Conservation (phyloP, 2,888 invertebrate species). For the Polydrusus pterygomalis region DNA sequence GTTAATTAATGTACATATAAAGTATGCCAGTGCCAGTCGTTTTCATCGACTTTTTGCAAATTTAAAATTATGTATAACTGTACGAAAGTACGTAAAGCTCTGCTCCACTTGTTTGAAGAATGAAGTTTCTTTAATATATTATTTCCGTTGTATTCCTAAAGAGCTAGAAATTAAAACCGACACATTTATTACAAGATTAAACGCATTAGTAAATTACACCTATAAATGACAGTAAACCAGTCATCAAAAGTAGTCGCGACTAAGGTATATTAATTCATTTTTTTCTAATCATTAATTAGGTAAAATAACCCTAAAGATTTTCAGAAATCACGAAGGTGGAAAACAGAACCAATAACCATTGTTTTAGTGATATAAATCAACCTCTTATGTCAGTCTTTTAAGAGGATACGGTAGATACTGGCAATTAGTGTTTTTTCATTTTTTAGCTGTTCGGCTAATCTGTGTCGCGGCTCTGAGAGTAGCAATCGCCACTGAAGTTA, state of each 20-base stretch:
- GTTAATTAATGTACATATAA: slow-evolving; percentile 34
- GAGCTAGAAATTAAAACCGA: slow-evolving; percentile 21
- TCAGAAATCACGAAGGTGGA: too few species aligned
- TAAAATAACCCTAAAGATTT: too few species aligned
- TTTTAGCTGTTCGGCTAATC: too few species aligned
- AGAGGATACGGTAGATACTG: too few species aligned
- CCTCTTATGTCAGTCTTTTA: too few species aligned
- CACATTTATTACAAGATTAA: slow-evolving; percentile 18
- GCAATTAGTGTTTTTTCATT: too few species aligned
- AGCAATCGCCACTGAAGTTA: too few species aligned
- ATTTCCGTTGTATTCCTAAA: slow-evolving; percentile 44
- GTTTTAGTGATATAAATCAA: too few species aligned
- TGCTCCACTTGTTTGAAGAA: slow-evolving; percentile 49
- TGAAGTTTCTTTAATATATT: slow-evolving; percentile 43
- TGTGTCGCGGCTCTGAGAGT: too few species aligned
- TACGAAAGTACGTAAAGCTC: slow-evolving; percentile 42
- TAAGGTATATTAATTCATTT: neutral
- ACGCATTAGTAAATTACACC: slow-evolving; percentile 19
- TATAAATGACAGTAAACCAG: neutral
- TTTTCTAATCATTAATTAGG: slow-evolving; percentile 3
- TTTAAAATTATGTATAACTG: slow-evolving; percentile 31
- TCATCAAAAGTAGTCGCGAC: neutral
- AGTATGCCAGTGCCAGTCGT: slow-evolving; percentile 39
- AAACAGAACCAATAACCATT: too few species aligned
- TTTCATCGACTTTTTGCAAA: slow-evolving; percentile 30